phyloP scores from a whole-genome alignment of 1,140 invertebrate genomes.

The Drosophila subpulchrella region DNA sequence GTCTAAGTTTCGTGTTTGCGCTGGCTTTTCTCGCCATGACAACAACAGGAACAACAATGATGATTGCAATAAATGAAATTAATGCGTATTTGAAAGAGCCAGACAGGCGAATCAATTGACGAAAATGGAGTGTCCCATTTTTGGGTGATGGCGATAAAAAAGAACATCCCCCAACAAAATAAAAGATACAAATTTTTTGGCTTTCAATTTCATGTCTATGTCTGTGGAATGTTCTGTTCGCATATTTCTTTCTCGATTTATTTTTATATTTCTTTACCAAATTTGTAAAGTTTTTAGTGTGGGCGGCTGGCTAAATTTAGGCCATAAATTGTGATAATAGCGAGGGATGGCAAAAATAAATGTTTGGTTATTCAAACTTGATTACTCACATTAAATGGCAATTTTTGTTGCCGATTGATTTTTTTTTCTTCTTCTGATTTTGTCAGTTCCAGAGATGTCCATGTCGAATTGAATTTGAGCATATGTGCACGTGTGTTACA shows the following conservation, averaged over 20 bases:
- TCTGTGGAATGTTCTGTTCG: conserved; percentile 22
- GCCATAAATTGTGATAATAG: conserved; percentile 34
- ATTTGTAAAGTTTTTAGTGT: conserved; percentile 26
- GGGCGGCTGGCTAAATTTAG: conserved; percentile 31
- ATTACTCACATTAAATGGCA: conserved; percentile 32
- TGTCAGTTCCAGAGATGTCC: conserved; percentile 10
- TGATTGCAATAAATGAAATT: conserved; percentile 83
- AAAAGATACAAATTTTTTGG: conserved; percentile 48
- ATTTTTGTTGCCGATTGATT: conserved; percentile 13
- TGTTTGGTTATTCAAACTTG: conserved; percentile 32
- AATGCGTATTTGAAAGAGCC: conserved; percentile 81
- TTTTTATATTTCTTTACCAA: conserved; percentile 28
- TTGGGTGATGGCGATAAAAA: conserved; percentile 24
- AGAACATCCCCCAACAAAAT: conserved; percentile 25
- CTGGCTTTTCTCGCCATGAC: conserved; percentile 73
- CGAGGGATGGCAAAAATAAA: conserved; percentile 33
- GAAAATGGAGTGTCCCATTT: conserved; percentile 76
- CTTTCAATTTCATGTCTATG: conserved; percentile 24
- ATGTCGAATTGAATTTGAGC: conserved; percentile 27
- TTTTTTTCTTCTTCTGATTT: not conserved
- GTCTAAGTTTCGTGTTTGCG: conserved; percentile 65
- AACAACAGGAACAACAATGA: conserved; percentile 68
- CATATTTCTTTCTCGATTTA: not conserved
- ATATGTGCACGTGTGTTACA: conserved; percentile 17
- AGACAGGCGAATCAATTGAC: conserved; percentile 83